These are phyloP conservation scores for Enteromius viviparus DNA, from an alignment of 2,797 vertebrate genomes.

Conservation along the genomic window DNA sequence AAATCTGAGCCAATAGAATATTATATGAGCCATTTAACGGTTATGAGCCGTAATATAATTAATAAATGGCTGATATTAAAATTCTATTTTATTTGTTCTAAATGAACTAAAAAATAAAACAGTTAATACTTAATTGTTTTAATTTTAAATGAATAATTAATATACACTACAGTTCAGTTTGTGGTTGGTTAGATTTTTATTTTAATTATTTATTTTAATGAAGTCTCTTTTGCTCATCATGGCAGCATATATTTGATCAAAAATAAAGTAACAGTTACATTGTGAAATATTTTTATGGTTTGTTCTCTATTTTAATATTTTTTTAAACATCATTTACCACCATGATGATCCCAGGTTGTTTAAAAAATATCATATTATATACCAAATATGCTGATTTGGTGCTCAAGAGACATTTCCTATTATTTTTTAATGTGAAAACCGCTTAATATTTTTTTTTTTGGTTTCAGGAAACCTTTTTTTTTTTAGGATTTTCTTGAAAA, in stretches of 20 bases:
- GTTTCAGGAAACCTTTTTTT: too few relatives aligned
- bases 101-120: not conserved
- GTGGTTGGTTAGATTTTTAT: not conserved
- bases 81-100: not conserved
- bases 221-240: not conserved
- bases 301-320: too few relatives aligned
- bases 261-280: not conserved
- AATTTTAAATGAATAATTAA: not conserved
- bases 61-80: not conserved
- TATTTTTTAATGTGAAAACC: not conserved
- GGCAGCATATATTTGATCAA: not conserved
- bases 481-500: too few relatives aligned
- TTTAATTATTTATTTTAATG: too few relatives aligned
- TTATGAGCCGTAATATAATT: not conserved
- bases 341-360: too few relatives aligned
- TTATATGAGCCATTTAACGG: not conserved
- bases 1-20: not conserved
- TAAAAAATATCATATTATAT: too few relatives aligned
- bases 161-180: not conserved
- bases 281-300: not conserved
- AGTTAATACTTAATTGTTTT: not conserved
- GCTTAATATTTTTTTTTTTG: not conserved
- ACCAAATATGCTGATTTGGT: not conserved
- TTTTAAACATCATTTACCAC: too few relatives aligned
- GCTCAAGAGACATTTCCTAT: not conserved